Conservation (phyloP, 2,888 invertebrate species). For the Eubasilissa splendida region DNA sequence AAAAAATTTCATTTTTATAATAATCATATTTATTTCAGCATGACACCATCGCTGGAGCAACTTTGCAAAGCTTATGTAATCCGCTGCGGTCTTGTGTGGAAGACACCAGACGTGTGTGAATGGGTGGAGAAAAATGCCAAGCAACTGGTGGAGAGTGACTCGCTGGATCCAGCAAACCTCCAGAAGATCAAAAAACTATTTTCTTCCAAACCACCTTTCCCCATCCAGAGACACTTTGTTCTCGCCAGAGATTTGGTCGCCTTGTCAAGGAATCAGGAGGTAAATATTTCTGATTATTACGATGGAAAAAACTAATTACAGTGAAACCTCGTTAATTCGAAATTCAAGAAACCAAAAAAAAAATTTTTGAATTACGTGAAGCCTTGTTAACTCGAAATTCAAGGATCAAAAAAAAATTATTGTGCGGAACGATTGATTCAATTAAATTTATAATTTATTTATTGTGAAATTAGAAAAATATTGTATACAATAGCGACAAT, state of each 20-base stretch:
- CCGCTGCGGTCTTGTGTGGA: background rate
- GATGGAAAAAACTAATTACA: too few relatives aligned
- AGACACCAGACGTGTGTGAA: background rate
- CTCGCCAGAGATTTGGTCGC: background rate
- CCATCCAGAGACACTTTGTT: conserved; percentile 6
- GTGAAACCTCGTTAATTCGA: too few relatives aligned
- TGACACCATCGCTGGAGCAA: background rate
- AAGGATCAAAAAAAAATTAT: too few relatives aligned
- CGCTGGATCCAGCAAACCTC: background rate
- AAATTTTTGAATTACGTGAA: too few relatives aligned
- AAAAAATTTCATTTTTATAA: background rate
- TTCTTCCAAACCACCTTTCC: background rate
- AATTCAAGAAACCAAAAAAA: too few relatives aligned
- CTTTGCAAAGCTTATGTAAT: background rate
- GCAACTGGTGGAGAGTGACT: background rate
- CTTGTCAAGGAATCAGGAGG: too few relatives aligned
- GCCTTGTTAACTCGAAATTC: too few relatives aligned
- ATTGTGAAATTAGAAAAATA: too few relatives aligned
- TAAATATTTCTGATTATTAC: too few relatives aligned
- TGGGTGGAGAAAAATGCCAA: background rate
- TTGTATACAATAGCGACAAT: too few relatives aligned
- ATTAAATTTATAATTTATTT: too few relatives aligned
- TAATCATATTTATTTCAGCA: background rate
- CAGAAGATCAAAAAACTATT: conserved; percentile 4
- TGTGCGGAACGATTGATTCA: too few relatives aligned